These are phyloP conservation scores for Enhydra lutris DNA, from an alignment of 2,113 vertebrate species.

Conservation along the genomic window DNA sequence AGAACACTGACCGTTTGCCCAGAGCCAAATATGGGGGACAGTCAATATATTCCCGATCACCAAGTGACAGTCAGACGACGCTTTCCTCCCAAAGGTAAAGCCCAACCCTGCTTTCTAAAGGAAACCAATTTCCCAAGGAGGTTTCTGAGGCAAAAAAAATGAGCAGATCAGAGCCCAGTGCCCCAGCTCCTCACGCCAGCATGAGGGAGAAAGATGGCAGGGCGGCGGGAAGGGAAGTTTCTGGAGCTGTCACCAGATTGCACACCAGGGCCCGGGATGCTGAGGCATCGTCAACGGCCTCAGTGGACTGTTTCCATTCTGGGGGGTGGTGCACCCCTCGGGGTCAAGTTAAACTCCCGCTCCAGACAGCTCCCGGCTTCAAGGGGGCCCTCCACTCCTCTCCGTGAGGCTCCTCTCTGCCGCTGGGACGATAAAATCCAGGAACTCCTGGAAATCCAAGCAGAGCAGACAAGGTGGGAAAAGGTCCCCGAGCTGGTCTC, in stretches of 20 bases:
- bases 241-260: background rate
- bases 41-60: accelerated
- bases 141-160: background rate
- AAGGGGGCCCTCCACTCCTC: accelerated
- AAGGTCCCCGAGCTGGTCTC: background rate
- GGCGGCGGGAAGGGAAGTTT: background rate
- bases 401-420: background rate
- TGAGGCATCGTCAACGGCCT: accelerated
- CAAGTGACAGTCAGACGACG: background rate
- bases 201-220: background rate
- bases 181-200: accelerated
- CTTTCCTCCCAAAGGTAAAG: background rate
- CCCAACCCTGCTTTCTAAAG: background rate
- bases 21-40: background rate
- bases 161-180: background rate
- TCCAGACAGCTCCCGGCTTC: accelerated
- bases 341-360: background rate
- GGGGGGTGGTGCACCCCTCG: accelerated
- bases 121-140: background rate
- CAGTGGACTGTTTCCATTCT: background rate
- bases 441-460: background rate
- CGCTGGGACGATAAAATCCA: background rate
- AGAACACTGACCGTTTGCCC: background rate
- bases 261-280: accelerated
- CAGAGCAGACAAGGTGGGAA: background rate